These are phyloP conservation scores for Drosophila nigricruria DNA, from an alignment of 2,888 invertebrate species.

Conservation along the genomic window DNA sequence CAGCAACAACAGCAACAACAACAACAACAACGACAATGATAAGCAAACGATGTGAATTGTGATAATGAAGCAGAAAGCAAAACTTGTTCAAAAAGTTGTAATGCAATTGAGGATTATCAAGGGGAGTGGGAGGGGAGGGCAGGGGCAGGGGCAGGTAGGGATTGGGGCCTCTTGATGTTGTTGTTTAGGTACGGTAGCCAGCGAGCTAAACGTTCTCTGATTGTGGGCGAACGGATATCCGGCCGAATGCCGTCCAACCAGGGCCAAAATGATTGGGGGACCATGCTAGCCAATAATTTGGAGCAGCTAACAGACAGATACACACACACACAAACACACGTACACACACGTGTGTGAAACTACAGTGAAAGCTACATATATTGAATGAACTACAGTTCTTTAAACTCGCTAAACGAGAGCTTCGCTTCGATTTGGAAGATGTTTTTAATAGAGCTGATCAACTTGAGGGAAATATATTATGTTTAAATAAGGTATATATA, in stretches of 20 bases:
- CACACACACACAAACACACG: not conserved
- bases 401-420: not conserved
- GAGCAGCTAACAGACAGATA: not conserved
- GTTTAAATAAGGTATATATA: not conserved
- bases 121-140: too few relatives aligned
- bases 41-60: slow-evolving; percentile 37
- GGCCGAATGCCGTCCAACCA: slow-evolving; percentile 3
- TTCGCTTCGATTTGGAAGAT: not conserved
- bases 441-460: not conserved
- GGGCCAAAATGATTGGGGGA: slow-evolving; percentile 9
- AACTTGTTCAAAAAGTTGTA: slow-evolving; percentile 25
- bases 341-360: slow-evolving; percentile 1
- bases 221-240: slow-evolving; percentile 36
- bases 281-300: slow-evolving; percentile 7
- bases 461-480: not conserved
- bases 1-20: slow-evolving; percentile 10
- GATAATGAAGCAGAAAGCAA: slow-evolving; percentile 31
- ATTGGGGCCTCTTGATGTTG: not conserved
- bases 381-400: not conserved
- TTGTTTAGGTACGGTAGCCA: not conserved
- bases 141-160: not conserved
- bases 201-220: slow-evolving; percentile 1
- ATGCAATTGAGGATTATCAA: slow-evolving; percentile 7
- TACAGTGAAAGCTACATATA: slow-evolving; percentile 8
- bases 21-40: slow-evolving; percentile 30